These are phyloP conservation scores for Chydorus sphaericus DNA, from an alignment of 2,888 invertebrate genomes.

Conservation along the genomic window DNA sequence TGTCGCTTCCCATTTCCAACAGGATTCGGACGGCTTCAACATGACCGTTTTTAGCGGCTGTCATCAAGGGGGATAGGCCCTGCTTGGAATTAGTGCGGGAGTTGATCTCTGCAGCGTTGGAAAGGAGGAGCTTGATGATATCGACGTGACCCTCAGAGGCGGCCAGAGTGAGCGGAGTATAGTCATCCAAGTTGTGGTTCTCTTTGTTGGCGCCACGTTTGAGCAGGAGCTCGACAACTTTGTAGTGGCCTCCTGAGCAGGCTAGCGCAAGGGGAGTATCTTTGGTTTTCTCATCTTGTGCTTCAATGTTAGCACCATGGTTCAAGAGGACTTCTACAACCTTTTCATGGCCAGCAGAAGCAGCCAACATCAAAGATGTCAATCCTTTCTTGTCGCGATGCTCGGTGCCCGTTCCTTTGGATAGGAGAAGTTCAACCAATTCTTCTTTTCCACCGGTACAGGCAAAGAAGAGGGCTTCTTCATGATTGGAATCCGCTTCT, in stretches of 20 bases:
- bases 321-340: conserved; percentile 86
- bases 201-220: conserved; percentile 87
- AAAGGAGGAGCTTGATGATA: conserved; percentile 83
- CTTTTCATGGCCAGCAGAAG: conserved; percentile 86
- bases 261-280: conserved; percentile 97
- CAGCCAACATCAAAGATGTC: conserved; percentile 90
- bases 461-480: conserved; percentile 92
- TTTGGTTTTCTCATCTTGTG: conserved; percentile 96
- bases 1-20: conserved; percentile 95
- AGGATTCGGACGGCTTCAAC: conserved; percentile 85
- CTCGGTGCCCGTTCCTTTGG: conserved; percentile 77
- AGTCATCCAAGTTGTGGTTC: conserved; percentile 96
- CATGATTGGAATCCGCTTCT: conserved; percentile 96
- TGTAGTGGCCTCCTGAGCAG: conserved; percentile 92
- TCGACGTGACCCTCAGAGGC: conserved; percentile 97
- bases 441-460: conserved; percentile 96
- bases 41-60: conserved; percentile 98
- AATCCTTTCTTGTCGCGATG: conserved; percentile 98
- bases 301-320: conserved; percentile 92
- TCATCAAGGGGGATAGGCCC: conserved; percentile 96
- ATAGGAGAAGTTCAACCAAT: conserved; percentile 86
- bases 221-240: conserved; percentile 82
- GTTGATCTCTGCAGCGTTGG: conserved; percentile 95
- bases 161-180: conserved; percentile 95
- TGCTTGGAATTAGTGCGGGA: conserved; percentile 91